phyloP scores from a whole-genome alignment of 2,113 vertebrate species.

The Furnarius figulus region DNA sequence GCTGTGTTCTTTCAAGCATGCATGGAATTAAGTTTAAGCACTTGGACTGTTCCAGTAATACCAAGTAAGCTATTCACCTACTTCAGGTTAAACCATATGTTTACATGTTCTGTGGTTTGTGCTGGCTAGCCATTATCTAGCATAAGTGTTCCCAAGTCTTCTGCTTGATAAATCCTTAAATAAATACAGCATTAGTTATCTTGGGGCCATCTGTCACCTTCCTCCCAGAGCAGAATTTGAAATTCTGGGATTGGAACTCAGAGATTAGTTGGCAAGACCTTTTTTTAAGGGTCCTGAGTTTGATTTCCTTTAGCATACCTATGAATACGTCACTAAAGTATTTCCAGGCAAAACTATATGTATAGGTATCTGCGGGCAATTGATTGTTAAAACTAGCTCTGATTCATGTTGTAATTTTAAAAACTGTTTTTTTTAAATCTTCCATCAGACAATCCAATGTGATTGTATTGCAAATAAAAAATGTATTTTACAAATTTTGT shows the following conservation, averaged over 20 bases:
- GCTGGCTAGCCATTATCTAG: not conserved
- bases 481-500: not conserved
- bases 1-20: not conserved
- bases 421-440: not conserved
- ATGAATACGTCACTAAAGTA: not conserved
- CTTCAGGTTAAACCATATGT: not conserved
- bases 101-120: not conserved
- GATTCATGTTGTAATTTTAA: not conserved
- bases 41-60: not conserved
- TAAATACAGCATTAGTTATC: not conserved
- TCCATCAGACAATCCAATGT: not conserved
- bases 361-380: not conserved
- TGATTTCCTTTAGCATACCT: not conserved
- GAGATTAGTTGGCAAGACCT: not conserved
- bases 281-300: not conserved
- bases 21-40: not conserved
- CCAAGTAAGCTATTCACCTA: not conserved
- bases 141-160: not conserved
- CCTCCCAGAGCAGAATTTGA: not conserved
- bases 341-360: not conserved
- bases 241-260: not conserved
- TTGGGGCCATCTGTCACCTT: not conserved
- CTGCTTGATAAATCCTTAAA: slow-evolving; percentile 2
- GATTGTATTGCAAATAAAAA: not conserved
- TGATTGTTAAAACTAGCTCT: not conserved